These are phyloP conservation scores for Myripristis murdjan DNA, from an alignment of 2,797 vertebrate genomes.

Conservation along the genomic window DNA sequence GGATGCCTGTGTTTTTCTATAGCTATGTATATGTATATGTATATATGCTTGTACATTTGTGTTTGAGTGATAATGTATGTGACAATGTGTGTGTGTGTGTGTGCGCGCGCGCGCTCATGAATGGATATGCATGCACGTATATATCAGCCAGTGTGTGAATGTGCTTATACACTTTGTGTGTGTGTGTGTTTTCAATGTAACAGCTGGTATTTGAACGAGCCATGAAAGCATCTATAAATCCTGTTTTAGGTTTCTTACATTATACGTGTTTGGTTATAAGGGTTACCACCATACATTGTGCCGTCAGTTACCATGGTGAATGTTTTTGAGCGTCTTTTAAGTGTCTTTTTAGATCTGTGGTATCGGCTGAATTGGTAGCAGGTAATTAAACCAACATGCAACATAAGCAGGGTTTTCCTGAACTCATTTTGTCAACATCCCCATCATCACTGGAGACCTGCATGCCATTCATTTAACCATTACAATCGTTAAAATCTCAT, in stretches of 20 bases:
- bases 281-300: slow-evolving; percentile 5
- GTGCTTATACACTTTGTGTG: slow-evolving; percentile 7
- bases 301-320: neutral
- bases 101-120: slow-evolving; percentile 17
- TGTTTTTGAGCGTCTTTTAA: neutral
- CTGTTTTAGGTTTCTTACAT: neutral
- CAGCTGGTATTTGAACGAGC: slow-evolving; percentile 31
- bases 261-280: neutral
- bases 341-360: too few relatives aligned
- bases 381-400: too few relatives aligned
- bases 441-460: too few relatives aligned
- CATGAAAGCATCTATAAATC: slow-evolving; percentile 4
- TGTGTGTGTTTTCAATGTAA: slow-evolving; percentile 7
- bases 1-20: neutral
- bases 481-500: too few relatives aligned
- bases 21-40: neutral
- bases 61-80: neutral
- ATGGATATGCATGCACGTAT: neutral
- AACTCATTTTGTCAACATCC: too few relatives aligned
- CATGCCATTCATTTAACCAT: too few relatives aligned
- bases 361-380: neutral
- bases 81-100: slow-evolving; percentile 16
- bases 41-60: slow-evolving; percentile 4
- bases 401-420: too few relatives aligned
- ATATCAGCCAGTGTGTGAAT: slow-evolving; percentile 10